Base-by-base conservation (phyloP, 2,888 invertebrate species). In the Sarcophaga subvicina region DNA sequence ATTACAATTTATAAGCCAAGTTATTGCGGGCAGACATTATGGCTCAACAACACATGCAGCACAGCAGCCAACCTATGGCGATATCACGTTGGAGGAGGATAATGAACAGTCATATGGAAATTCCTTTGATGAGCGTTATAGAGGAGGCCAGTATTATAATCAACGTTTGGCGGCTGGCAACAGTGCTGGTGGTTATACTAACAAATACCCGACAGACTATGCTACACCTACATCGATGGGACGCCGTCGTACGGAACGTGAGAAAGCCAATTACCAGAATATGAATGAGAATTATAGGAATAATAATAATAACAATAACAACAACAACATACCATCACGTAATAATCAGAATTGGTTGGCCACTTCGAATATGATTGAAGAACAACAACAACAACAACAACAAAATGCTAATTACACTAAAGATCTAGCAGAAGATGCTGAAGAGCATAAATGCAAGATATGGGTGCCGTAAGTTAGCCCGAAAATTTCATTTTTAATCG, bases 391-490 rank as follows among this genome's bases (percentile, higher is more conserved):
- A 37, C 37, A 37, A 37, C 37, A 10, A 0, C 37, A 37, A 2
- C 54, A 25, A 63, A 64, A 25, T 49, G 78, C 20, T 20, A 85
- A 81, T 37, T 25, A 22, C 12, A 75, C 78, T 11, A 62, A 54
- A 12, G 66, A 67, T n/a, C 5, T 22, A 3, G 54, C 2, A 27
- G 49, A 25, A 3, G 70, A 73, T 8, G 17, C 45, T 27, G 25
- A 12, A 5, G 81, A 81, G 20, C 88, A 91, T 80, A 92, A 91
- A 80, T 92, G 92, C 64, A 86, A 89, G 20, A 89, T 91, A 59
- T 92, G 92, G 90, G 90, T 92, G 80, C 92, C 93, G 92, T 92
- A 90, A 92, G 92, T 27, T 37, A 37, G 0, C 37, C 6, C 37
- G 37, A 6, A 6, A 37, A 37, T 37, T 37, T 37, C 5, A 37